Percentiles rank a stretch among this genome's conserved stretches.
Evolutionary conservation across 2,888 invertebrate species (phyloP).

Genomic region (Dynastes maya): DNA sequence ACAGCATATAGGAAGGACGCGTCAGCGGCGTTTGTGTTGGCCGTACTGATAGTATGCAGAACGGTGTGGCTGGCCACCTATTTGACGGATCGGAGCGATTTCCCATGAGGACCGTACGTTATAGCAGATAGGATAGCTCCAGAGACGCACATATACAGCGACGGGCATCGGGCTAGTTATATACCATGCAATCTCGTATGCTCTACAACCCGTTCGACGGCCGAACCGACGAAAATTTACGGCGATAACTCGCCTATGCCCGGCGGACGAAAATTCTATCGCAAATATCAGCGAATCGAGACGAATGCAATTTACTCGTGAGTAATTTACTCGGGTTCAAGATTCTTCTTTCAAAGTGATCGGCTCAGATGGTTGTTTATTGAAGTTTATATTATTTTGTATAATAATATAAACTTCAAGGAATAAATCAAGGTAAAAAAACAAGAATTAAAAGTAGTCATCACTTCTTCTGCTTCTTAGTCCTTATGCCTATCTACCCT

Average conservation of each 20-base stretch:
- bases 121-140: constrained; percentile 58
- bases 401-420: too few relatives aligned
- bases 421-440: too few relatives aligned
- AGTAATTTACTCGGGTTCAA: too few relatives aligned
- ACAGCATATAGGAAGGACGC: background rate
- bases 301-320: too few relatives aligned
- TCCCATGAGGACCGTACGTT: constrained; percentile 63
- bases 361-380: too few relatives aligned
- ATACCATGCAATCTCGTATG: constrained; percentile 49
- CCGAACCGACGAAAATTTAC: constrained; percentile 31
- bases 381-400: too few relatives aligned
- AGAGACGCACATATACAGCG: constrained; percentile 36
- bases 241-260: constrained; percentile 22
- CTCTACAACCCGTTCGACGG: constrained; percentile 43
- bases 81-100: constrained; percentile 65
- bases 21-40: constrained; percentile 2
- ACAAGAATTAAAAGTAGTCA: too few relatives aligned
- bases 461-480: too few relatives aligned
- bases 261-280: constrained; percentile 2
- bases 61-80: constrained; percentile 31
- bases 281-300: background rate
- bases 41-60: constrained; percentile 14
- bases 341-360: too few relatives aligned
- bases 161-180: background rate
- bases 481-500: too few relatives aligned